Percentiles rank a stretch among this genome's conserved stretches.
Evolutionary conservation across 2,888 invertebrate genomes (phyloP).

Genomic region (Geotrupes spiniger): DNA sequence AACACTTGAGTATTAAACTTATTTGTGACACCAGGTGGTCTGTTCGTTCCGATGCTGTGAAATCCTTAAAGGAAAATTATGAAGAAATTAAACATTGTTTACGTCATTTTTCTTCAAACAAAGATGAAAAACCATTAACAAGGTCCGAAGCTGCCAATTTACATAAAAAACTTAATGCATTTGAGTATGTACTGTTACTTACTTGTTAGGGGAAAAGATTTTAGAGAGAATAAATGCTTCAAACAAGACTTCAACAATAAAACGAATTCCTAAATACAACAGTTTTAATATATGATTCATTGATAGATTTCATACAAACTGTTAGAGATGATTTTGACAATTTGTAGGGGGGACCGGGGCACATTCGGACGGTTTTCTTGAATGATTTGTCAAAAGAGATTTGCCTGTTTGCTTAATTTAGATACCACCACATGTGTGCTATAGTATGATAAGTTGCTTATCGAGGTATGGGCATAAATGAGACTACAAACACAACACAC

Average conservation of each 20-base stretch:
- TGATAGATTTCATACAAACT: too few relatives aligned
- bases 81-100: too few relatives aligned
- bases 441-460: neutral
- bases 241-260: too few relatives aligned
- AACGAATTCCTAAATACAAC: too few relatives aligned
- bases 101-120: too few relatives aligned
- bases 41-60: conserved; percentile 13
- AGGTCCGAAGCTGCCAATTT: neutral
- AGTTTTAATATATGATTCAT: too few relatives aligned
- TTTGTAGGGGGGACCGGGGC: conserved; percentile 1
- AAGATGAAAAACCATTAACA: conserved; percentile 1
- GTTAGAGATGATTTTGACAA: too few relatives aligned
- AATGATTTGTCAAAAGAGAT: neutral
- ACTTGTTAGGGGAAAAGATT: conserved; percentile 10
- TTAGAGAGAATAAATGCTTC: conserved; percentile 2
- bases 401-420: neutral
- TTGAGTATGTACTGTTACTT: too few relatives aligned
- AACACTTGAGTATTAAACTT: conserved; percentile 13
- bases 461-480: neutral
- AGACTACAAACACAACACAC: neutral
- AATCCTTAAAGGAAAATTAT: conserved; percentile 13
- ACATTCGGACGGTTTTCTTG: neutral
- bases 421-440: conserved; percentile 1
- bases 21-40: conserved; percentile 10
- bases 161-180: conserved; percentile 1